Base-by-base conservation (phyloP, 2,888 invertebrate genomes). In the Zygothrica quintamaculata region DNA sequence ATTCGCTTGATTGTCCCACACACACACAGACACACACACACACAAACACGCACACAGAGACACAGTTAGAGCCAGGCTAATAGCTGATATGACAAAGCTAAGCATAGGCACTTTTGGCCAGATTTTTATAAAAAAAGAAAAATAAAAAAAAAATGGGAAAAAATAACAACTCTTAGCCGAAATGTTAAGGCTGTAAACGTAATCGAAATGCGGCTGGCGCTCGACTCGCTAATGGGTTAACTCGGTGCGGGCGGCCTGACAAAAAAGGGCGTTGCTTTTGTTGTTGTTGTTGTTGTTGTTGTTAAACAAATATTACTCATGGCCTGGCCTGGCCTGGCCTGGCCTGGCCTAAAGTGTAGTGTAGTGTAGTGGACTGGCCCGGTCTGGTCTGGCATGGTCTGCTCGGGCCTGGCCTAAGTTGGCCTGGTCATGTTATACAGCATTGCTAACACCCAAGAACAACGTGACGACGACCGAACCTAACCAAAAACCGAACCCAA, bases 291-390 rank as follows among this genome's bases (percentile, higher is more conserved):
- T 64, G 53, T 15, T 50, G 58, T 33, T 50, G 59, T 48, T 78
- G 73, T 61, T 82, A 75, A 73, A 75, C 86, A 85, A 79, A 85
- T 82, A 80, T 80, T 80, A 80, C 79, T 80, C 86, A 80, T 85
- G 66, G 59, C 37, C 50, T 33, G 70, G 33, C n/a, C 33, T 53
- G 47, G 34, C 53, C 29, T 39, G 59, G 37, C 16, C 51, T 9
- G 42, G 1, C 15, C 29, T 3, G 42, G 29, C 25, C n/a, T n/a
- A n/a, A n/a, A n/a, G n/a, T n/a, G n/a, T n/a, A n/a, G n/a, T n/a
- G n/a, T n/a, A n/a, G n/a, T n/a, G n/a, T n/a, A n/a, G n/a, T n/a
- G n/a, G n/a, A n/a, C n/a, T n/a, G n/a, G n/a, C n/a, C n/a, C n/a
- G n/a, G n/a, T n/a, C 11, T n/a, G 29, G 11, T 3, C 42, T 9